phyloP scores from a whole-genome alignment of 35 echinoderm and acorn worm genomes.

The Hemicentrotus pulcherrimus region DNA sequence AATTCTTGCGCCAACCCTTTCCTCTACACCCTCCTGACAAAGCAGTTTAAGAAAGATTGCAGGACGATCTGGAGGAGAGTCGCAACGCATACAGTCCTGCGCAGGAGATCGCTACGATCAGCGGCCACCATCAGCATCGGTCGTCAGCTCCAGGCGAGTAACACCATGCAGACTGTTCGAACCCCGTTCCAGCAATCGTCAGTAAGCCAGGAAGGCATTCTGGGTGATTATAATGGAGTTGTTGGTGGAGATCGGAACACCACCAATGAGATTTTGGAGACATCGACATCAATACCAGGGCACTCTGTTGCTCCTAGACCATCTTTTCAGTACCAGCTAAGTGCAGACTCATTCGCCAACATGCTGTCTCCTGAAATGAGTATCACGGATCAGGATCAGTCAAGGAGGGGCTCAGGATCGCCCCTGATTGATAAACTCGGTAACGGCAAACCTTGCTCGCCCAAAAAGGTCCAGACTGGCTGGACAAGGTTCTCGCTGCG shows the following conservation, averaged over 20 bases:
- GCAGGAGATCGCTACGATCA: slow-evolving; percentile 46
- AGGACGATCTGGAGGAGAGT: slow-evolving; percentile 63
- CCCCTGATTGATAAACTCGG: slow-evolving; percentile 5
- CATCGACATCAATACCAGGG: background rate
- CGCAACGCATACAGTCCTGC: slow-evolving; percentile 46
- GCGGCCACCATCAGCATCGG: slow-evolving; percentile 62
- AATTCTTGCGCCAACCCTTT: slow-evolving; percentile 98
- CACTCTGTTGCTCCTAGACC: background rate
- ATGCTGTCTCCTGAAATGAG: slow-evolving; percentile 28
- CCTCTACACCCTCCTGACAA: slow-evolving; percentile 91
- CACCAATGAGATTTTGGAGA: slow-evolving; percentile 38
- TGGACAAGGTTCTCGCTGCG: slow-evolving; percentile 31
- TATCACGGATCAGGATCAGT: slow-evolving; percentile 29
- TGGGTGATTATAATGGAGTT: background rate
- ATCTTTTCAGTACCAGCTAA: slow-evolving; percentile 38
- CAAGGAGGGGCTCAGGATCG: background rate
- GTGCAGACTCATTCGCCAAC: background rate
- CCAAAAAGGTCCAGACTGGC: background rate
- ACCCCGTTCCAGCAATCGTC: slow-evolving; percentile 15
- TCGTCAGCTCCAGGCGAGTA: slow-evolving; percentile 51
- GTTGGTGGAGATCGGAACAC: slow-evolving; percentile 26
- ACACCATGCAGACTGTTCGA: slow-evolving; percentile 48
- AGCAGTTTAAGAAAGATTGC: slow-evolving; percentile 97
- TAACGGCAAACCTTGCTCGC: background rate
- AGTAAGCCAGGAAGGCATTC: slow-evolving; percentile 26